Percentiles rank a stretch among this genome's conserved stretches.
These are phyloP conservation scores for Gopherus evgoodei DNA, from an alignment of 2,113 vertebrate genomes.

Conservation along the genomic window DNA sequence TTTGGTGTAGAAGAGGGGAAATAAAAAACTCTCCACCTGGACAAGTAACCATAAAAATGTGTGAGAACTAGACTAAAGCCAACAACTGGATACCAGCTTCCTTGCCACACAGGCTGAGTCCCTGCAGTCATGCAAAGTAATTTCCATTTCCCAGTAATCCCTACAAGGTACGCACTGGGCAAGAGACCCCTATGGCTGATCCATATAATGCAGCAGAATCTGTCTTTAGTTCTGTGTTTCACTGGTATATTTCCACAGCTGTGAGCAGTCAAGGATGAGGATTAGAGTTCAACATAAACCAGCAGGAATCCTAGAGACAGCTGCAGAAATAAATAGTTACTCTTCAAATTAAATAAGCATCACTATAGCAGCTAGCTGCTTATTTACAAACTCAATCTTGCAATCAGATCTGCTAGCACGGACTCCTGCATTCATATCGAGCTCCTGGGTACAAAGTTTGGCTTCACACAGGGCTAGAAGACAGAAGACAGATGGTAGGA, in stretches of 20 bases:
- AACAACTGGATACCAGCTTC: rapidly evolving
- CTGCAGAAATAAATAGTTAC: slow-evolving; percentile 53
- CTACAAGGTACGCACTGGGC: background rate
- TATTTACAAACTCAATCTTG: slow-evolving; percentile 41
- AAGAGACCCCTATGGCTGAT: rapidly evolving
- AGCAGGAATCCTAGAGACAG: slow-evolving; percentile 27
- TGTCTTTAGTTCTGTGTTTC: background rate
- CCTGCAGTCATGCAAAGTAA: background rate
- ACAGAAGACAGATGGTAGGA: background rate
- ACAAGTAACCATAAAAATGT: background rate
- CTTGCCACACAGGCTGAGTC: background rate
- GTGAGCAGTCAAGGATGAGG: slow-evolving; percentile 5
- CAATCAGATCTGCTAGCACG: background rate
- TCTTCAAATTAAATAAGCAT: slow-evolving; percentile 61
- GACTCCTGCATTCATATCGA: background rate
- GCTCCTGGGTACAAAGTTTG: background rate
- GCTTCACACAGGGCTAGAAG: background rate
- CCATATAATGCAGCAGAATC: background rate
- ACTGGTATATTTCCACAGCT: background rate
- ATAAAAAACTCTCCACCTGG: background rate
- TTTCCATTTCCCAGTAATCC: background rate
- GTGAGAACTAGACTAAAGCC: background rate
- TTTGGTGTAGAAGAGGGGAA: background rate
- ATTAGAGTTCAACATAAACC: background rate
- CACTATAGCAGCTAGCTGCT: slow-evolving; percentile 61